Evolutionary conservation across 2,888 invertebrate genomes (phyloP), one percentile per base, ranked within the genome.

Genomic region (Agrochola circellaris): DNA sequence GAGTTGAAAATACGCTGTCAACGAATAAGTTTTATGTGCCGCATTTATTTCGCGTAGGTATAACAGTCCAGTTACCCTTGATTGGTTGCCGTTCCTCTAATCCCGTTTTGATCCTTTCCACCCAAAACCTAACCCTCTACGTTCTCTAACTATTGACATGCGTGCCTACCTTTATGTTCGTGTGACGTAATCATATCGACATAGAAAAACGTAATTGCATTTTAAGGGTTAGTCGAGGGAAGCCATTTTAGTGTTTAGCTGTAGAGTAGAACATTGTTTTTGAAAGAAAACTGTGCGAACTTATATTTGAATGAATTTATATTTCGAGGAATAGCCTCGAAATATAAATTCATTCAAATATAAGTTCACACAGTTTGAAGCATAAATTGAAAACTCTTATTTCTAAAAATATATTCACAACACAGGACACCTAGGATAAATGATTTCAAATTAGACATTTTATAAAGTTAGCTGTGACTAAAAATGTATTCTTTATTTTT

Each of bases 51-150:
- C 94, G 94, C 94, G 96, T 96, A 96, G 96, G 96, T 96, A 96
- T 95, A 96, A 92, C 95, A 95, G 97, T 97, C 97, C 97, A 96
- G 97, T 97, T 97, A 97, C 96, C 96, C 97, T 97, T 97, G 97
- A 97, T 97, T 97, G 97, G 97, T 97, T 97, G 97, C 97, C 97
- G 97, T 97, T 97, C 96, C 96, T 97, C 97, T 97, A 97, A 97
- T 97, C 97, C 97, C 97, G 96, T 97, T 97, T 97, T 97, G 97
- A 97, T 97, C 97, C 97, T 96, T 97, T 97, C 97, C 97, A 97
- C 97, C 97, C 95, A 94, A 95, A 95, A 96, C 95, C 94, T 95
- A 95, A 97, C 97, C 97, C 96, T 96, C 96, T 95, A 95, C 93
- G 94, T 92, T 91, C 93, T 94, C 95, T 95, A 95, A 96, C 96